Conservation (phyloP, 2,888 invertebrate genomes). For the Himalopsyche japonica region DNA sequence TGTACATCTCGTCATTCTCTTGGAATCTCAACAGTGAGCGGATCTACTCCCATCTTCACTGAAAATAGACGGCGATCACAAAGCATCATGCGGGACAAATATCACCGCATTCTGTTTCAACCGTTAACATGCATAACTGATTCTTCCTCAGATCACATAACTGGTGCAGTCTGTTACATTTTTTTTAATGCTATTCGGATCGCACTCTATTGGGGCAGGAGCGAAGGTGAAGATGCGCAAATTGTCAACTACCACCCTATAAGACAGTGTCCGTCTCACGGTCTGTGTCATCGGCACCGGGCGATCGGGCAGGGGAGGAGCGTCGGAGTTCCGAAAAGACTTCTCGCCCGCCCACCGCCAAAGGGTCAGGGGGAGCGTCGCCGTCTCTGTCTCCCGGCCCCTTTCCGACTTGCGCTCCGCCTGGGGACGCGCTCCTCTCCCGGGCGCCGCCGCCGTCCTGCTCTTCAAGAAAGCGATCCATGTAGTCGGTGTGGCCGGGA, state of each 20-base stretch:
- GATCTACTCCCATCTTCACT: not conserved
- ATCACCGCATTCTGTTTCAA: not conserved
- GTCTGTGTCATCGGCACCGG: conserved; percentile 53
- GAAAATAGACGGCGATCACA: not conserved
- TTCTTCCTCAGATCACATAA: not conserved
- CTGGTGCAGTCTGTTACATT: not conserved
- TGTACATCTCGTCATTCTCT: not conserved
- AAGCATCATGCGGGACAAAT: not conserved
- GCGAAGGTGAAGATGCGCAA: not conserved
- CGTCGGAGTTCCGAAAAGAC: conserved; percentile 57
- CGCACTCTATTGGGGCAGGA: not conserved
- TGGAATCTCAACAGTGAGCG: not conserved
- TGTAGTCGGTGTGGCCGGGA: conserved; percentile 91
- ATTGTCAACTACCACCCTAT: not conserved
- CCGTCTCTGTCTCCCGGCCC: conserved; percentile 45
- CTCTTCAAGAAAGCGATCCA: conserved; percentile 90
- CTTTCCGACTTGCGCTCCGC: conserved; percentile 53
- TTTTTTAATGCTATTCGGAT: not conserved
- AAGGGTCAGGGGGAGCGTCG: conserved; percentile 51
- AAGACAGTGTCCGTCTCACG: conserved; percentile 44
- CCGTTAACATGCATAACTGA: not conserved
- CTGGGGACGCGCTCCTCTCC: conserved; percentile 59
- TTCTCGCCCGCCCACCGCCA: conserved; percentile 56
- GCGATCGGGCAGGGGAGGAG: conserved; percentile 48
- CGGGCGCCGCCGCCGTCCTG: conserved; percentile 63